Evolutionary conservation across 2,888 invertebrate species (phyloP).

Genomic region (Oligia fasciuncula): DNA sequence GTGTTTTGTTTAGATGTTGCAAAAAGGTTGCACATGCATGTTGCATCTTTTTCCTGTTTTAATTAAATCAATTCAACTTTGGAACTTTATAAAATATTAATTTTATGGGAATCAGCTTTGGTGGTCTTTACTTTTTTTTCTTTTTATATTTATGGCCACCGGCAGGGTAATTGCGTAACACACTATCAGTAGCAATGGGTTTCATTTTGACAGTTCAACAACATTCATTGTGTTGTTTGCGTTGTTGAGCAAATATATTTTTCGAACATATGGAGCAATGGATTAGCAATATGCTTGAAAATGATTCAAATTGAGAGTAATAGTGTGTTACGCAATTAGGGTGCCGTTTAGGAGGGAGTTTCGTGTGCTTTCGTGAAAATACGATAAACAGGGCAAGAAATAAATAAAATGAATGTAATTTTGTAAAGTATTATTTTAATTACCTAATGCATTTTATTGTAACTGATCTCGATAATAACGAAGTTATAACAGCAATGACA

Average conservation of each 20-base stretch:
- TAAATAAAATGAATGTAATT: conserved; percentile 25
- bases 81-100: not conserved
- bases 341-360: not conserved
- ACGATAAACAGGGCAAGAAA: conserved; percentile 62
- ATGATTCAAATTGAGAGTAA: no score
- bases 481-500: conserved; percentile 37
- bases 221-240: no score
- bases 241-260: no score
- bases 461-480: conserved; percentile 57
- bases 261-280: no score
- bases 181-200: no score
- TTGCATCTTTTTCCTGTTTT: conserved; percentile 17
- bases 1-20: conserved; percentile 21
- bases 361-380: conserved; percentile 24
- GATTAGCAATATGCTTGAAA: no score
- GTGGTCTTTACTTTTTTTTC: not conserved
- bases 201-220: no score
- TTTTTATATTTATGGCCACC: not conserved
- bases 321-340: no score
- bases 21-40: conserved; percentile 13
- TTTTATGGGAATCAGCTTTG: conserved; percentile 8
- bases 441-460: conserved; percentile 14
- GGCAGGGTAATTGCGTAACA: no score
- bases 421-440: conserved; percentile 33
- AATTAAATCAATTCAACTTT: conserved; percentile 11